phyloP scores from a whole-genome alignment of 2,797 vertebrate genomes.

The Lepilemur septentrionalis region DNA sequence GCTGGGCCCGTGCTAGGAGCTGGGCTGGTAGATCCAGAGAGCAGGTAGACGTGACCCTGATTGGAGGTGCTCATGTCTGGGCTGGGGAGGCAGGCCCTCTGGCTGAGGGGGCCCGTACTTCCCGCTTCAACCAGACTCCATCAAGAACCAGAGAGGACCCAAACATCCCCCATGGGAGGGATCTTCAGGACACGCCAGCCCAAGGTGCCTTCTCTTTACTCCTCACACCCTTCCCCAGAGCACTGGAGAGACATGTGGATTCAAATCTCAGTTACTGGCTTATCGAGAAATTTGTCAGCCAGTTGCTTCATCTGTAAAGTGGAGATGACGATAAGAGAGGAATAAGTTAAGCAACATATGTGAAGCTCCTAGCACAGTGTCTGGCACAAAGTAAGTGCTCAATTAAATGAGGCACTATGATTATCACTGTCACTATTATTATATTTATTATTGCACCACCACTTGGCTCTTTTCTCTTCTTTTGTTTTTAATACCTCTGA shows the following conservation, averaged over 20 bases:
- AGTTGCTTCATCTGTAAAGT: background rate
- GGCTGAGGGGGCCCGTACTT: background rate
- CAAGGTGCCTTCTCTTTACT: background rate
- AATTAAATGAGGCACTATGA: background rate
- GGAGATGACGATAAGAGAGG: background rate
- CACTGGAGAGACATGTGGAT: background rate
- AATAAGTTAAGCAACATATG: background rate
- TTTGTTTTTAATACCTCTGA: background rate
- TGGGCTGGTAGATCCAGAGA: background rate
- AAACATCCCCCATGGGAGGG: background rate
- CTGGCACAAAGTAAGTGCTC: background rate
- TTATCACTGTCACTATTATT: background rate
- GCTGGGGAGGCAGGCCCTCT: background rate
- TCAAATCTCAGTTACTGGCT: background rate
- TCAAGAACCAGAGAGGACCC: background rate
- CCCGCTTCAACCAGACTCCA: background rate
- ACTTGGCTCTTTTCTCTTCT: background rate
- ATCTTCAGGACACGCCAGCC: background rate
- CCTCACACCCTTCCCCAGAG: background rate
- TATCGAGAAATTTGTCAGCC: background rate
- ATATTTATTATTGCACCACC: background rate
- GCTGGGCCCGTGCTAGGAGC: background rate
- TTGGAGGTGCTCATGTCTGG: background rate
- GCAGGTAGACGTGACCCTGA: background rate
- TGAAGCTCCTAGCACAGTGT: background rate